Base-by-base conservation (phyloP, 2,888 invertebrate species). In the Leptinotarsa haldemani region DNA sequence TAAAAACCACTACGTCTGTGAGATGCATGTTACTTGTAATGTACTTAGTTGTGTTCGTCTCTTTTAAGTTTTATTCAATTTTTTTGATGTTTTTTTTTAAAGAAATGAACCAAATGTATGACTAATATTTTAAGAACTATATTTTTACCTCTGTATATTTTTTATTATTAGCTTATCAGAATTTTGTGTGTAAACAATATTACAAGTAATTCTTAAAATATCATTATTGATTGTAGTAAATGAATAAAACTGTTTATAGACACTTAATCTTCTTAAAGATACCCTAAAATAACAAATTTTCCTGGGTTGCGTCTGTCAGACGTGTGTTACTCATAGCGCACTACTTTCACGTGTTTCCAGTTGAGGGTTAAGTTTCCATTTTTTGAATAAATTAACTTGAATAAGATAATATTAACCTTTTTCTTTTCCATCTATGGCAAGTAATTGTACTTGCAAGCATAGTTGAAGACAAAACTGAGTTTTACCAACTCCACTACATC, bases 401-500 rank as follows among this genome's bases (percentile, higher is more conserved):
- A 40, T 9, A 40, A 40, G 40, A 40, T 1, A 40, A 61, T 7
- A n/a, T 4, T 70, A 69, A 80, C 90, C 89, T 84, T 88, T 89
- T 69, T 84, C 86, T 53, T 92, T 84, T 40, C 92, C 93, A 47
- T 91, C 91, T 65, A 84, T 85, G 79, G 83, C 63, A 2, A 91
- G 89, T 76, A 90, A 86, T 86, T 94, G 94, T 75, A 91, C 91
- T 74, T 90, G 90, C 22, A 94, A 87, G 50, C 92, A 90, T 46
- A 94, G 85, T 86, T 95, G 94, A 67, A 96, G 87, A 79, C 92
- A 93, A 61, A 95, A 84, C 85, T 96, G 96, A 0, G 95, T 95
- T 89, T 96, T 96, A 7, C 95, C 95, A 80, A 91, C 90, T 18
- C 94, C 94, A 88, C 94, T 94, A 86, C 93, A 92, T n/a, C 95